Conservation (phyloP, 2,888 invertebrate genomes). For the Drosophila nr. perissopoda region DNA sequence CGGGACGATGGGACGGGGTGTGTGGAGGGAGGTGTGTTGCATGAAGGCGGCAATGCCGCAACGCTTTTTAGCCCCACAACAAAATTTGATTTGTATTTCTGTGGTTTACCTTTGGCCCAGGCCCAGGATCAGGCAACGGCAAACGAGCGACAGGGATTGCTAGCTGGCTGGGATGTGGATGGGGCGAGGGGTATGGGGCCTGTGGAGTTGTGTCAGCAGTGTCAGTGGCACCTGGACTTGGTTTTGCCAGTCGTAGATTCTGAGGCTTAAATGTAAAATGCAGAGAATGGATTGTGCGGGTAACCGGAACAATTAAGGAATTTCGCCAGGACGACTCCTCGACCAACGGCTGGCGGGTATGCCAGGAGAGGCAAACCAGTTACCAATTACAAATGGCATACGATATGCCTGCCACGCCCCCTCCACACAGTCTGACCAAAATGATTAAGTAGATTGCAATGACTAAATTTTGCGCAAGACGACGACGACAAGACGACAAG, state of each 20-base stretch:
- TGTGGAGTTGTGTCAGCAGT: constrained; percentile 58
- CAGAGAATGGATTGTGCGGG: constrained; percentile 84
- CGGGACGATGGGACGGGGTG: background rate
- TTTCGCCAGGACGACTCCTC: constrained; percentile 63
- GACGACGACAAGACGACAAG: constrained; percentile 40
- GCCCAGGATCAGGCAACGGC: constrained; percentile 31
- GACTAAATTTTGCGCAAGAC: constrained; percentile 73
- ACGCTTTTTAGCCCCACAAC: constrained; percentile 81
- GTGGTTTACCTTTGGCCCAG: constrained; percentile 81
- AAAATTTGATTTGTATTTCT: constrained; percentile 84
- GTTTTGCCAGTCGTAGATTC: constrained; percentile 71
- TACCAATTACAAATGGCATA: constrained; percentile 75
- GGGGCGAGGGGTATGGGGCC: background rate
- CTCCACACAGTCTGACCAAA: constrained; percentile 54
- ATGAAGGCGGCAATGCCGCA: constrained; percentile 48
- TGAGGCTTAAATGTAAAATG: constrained; percentile 82
- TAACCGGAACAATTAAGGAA: constrained; percentile 85
- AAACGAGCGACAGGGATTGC: constrained; percentile 31
- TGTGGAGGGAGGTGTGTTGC: background rate
- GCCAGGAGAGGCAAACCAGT: constrained; percentile 25
- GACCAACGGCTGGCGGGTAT: constrained; percentile 22
- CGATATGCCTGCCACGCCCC: constrained; percentile 19
- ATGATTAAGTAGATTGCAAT: constrained; percentile 81
- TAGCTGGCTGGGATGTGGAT: background rate
- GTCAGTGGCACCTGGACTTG: constrained; percentile 78